Evolutionary conservation across 2,797 vertebrate species (phyloP).

Genomic region (Betta splendens): DNA sequence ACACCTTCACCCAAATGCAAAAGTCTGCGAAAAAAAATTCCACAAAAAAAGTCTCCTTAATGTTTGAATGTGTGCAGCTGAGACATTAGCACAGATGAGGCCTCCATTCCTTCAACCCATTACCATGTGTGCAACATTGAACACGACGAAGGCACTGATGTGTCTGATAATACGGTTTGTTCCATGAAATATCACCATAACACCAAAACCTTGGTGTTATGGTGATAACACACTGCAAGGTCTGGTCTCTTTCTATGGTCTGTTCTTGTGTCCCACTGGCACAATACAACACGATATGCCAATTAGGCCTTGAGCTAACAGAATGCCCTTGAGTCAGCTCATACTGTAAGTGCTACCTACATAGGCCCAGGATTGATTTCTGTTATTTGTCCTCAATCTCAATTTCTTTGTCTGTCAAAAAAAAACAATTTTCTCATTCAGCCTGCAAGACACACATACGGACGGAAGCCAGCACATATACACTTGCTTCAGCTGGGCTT

Average conservation of each 20-base stretch:
- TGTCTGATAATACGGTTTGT: constrained; percentile 24
- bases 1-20: constrained; percentile 29
- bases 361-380: constrained; percentile 20
- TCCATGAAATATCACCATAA: not conserved
- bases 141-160: constrained; percentile 13
- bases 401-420: not conserved
- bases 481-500: not conserved
- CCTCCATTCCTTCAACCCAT: not conserved
- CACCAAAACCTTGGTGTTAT: too few species aligned
- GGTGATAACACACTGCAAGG: constrained; percentile 17
- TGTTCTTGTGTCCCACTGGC: constrained; percentile 18
- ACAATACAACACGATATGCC: constrained; percentile 45
- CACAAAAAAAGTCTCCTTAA: too few species aligned
- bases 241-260: constrained; percentile 23
- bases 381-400: constrained; percentile 21
- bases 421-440: constrained; percentile 8
- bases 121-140: not conserved
- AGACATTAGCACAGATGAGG: constrained; percentile 13
- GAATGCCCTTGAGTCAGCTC: constrained; percentile 31
- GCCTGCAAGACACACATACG: not conserved
- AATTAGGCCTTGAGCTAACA: constrained; percentile 41
- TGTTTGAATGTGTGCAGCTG: too few species aligned
- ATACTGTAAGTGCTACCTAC: constrained; percentile 20
- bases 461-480: not conserved
- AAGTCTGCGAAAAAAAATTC: too few species aligned